These are phyloP conservation scores for Callimorpha dominula DNA, from an alignment of 2,888 invertebrate genomes.

Conservation along the genomic window DNA sequence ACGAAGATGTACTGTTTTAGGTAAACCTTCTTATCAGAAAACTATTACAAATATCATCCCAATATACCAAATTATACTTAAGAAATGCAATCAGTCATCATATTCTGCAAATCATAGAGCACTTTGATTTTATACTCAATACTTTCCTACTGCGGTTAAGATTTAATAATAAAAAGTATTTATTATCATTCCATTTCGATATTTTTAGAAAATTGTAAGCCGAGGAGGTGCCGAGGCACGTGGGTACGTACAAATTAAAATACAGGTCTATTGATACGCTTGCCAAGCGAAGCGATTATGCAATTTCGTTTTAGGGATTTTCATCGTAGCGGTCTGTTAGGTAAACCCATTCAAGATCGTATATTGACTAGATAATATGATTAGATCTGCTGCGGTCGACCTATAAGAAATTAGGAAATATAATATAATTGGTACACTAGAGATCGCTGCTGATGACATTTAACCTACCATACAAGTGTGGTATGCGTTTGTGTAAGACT, in stretches of 20 bases:
- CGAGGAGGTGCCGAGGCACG: neutral
- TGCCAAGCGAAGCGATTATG: constrained; percentile 5
- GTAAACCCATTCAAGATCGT: neutral
- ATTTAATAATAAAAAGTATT: neutral
- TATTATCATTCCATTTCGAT: neutral
- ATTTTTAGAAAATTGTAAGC: neutral
- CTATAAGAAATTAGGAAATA: neutral
- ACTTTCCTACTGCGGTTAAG: neutral
- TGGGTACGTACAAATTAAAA: neutral
- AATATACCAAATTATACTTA: too few relatives aligned
- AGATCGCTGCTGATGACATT: too few relatives aligned
- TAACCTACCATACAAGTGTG: too few relatives aligned
- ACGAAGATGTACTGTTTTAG: too few relatives aligned
- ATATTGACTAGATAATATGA: neutral
- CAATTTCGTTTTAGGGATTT: constrained; percentile 4
- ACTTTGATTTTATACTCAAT: neutral
- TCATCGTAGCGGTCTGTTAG: constrained; percentile 2
- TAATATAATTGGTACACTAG: too few relatives aligned
- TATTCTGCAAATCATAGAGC: too few relatives aligned
- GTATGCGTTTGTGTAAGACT: too few relatives aligned
- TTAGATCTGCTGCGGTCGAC: neutral
- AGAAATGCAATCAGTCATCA: too few relatives aligned
- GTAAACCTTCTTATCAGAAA: too few relatives aligned
- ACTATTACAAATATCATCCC: too few relatives aligned
- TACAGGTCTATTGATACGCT: neutral